Base-by-base conservation (phyloP, 2,888 invertebrate genomes). In the Drosophila flavopinicola region DNA sequence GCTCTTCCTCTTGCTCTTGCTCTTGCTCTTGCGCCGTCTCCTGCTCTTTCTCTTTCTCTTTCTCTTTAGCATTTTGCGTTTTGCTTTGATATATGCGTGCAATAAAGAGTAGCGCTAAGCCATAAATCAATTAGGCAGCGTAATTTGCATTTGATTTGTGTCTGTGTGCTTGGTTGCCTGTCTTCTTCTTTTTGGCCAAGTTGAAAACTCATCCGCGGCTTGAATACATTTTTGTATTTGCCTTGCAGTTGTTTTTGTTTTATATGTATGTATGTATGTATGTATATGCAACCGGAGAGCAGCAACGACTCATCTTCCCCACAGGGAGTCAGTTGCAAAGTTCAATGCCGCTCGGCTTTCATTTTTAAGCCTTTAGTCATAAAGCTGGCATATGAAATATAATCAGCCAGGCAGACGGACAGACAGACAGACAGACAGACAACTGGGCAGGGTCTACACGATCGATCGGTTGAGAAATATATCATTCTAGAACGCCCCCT, bases 121-220 rank as follows among this genome's bases (percentile, higher is more conserved):
- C 76, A 85, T 84, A 84, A 84, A 84, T 84, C 87, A 84, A 84
- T 84, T 84, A 84, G 57, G 74, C 67, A 69, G 72, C 83, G 78
- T 85, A 87, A 84, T 84, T 87, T 84, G 83, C 87, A 87, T 84
- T 76, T 87, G 85, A 82, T 87, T 87, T 84, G 83, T 85, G 83
- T 52, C 61, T 25, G 65, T 70, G 65, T 70, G 20, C 52, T 44
- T 44, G 51, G 44, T 52, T 56, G n/a, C n/a, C n/a, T n/a, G n/a
- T n/a, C n/a, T n/a, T n/a, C n/a, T n/a, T n/a, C n/a, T n/a, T n/a
- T n/a, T n/a, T n/a, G 47, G 41, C 35, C 44, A 9, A 39, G 42
- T 30, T 30, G 47, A 41, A 63, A 54, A 48, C 47, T 48, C 49
- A 68, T 61, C 37, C 49, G 39, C 41, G 54, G 65, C 59, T 65